phyloP scores from a whole-genome alignment of 2,888 invertebrate genomes.

The Cordilura impudica region DNA sequence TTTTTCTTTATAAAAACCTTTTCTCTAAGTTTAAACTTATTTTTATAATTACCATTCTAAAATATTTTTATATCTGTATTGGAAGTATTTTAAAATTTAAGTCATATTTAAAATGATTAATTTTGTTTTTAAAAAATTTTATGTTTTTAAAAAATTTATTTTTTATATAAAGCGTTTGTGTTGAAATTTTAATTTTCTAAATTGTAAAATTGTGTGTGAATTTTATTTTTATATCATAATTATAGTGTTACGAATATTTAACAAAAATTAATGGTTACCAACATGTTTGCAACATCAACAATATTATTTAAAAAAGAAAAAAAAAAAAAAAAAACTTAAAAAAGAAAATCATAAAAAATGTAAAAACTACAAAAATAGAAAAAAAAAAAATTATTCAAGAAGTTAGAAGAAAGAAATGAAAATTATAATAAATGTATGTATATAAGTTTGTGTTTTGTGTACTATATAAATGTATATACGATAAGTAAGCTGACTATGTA shows the following conservation, averaged over 20 bases:
- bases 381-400: not conserved
- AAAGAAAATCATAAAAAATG: not conserved
- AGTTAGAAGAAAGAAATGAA: too few relatives aligned
- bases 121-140: too few relatives aligned
- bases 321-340: not conserved
- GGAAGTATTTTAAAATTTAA: too few relatives aligned
- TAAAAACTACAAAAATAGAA: not conserved
- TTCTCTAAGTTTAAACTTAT: too few relatives aligned
- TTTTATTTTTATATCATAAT: not conserved
- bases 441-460: too few relatives aligned
- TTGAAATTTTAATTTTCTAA: not conserved
- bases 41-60: too few relatives aligned
- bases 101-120: too few relatives aligned
- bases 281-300: not conserved
- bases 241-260: not conserved
- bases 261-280: not conserved
- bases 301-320: conserved; percentile 1
- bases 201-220: not conserved
- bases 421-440: too few relatives aligned
- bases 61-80: too few relatives aligned
- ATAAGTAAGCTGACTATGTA: too few relatives aligned
- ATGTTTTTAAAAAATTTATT: conserved; percentile 2
- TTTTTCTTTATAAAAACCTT: too few relatives aligned
- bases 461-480: too few relatives aligned
- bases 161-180: not conserved